phyloP scores from a whole-genome alignment of 2,113 vertebrate genomes.

The Typhlomys cinereus region DNA sequence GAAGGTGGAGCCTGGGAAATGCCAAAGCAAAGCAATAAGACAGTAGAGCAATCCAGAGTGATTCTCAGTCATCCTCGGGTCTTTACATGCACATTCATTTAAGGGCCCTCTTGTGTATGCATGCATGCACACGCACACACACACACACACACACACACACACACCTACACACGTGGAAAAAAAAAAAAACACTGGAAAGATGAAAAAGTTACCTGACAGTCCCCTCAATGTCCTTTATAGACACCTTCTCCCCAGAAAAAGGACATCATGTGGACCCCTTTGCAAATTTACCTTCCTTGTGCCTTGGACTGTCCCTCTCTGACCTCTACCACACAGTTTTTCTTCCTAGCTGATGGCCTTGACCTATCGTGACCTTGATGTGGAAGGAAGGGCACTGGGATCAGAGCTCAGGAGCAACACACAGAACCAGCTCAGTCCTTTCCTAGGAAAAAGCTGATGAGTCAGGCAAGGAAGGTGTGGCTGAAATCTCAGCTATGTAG shows the following conservation, averaged over 20 bases:
- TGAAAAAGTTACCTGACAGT: conserved; percentile 19
- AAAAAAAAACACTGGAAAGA: neutral
- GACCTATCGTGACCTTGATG: neutral
- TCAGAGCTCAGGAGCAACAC: neutral
- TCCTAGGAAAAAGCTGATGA: neutral
- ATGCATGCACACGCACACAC: no score
- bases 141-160: neutral
- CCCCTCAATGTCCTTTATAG: neutral
- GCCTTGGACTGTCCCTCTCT: neutral
- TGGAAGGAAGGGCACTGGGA: neutral
- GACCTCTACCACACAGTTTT: neutral
- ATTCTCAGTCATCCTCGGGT: no score
- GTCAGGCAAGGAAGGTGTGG: neutral
- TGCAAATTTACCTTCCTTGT: neutral
- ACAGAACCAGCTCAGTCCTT: neutral
- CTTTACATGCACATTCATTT: no score
- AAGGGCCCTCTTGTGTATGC: no score
- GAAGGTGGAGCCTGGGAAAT: no score
- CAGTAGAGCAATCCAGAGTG: no score
- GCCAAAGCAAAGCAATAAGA: no score
- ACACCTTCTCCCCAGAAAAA: neutral
- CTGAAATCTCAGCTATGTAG: neutral
- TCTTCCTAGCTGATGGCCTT: neutral
- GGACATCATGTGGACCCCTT: neutral
- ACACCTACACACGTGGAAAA: neutral